Evolutionary conservation across 92 coral and sea anemone species (phyloP).

Genomic region (Zoanthus sociatus): DNA sequence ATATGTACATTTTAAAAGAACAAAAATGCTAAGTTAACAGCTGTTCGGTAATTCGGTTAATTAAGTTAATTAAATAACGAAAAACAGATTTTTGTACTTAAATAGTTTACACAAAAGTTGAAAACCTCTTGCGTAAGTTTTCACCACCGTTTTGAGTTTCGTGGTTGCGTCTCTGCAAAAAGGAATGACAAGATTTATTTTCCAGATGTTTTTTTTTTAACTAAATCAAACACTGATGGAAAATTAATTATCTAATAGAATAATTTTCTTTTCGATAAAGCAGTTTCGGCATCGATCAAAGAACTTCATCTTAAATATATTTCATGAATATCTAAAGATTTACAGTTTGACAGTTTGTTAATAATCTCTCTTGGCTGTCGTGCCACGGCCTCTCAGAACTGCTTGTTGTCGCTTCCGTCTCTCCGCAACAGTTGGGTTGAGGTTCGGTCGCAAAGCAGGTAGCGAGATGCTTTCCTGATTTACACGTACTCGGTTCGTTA

Average conservation of each 20-base stretch:
- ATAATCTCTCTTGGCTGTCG: conserved; percentile 66
- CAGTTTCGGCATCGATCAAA: background rate
- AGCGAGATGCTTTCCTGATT: conserved; percentile 87
- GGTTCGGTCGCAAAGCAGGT: conserved; percentile 91
- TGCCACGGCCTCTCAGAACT: conserved; percentile 84
- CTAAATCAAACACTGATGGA: background rate
- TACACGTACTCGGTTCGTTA: conserved; percentile 69
- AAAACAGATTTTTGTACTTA: no score
- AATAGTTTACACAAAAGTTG: no score
- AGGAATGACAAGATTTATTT: background rate
- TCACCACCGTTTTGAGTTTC: no score
- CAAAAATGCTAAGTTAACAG: no score
- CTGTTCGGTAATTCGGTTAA: no score
- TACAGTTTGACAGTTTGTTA: conserved; percentile 21
- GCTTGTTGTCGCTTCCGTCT: conserved; percentile 95
- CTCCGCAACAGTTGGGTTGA: conserved; percentile 83
- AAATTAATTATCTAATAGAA: background rate
- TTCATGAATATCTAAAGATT: background rate
- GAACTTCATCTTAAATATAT: background rate
- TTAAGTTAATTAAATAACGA: no score
- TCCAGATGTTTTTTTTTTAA: background rate
- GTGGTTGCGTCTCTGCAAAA: no score
- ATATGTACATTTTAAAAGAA: no score
- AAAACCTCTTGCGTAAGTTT: no score
- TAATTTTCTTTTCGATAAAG: background rate